Evolutionary conservation across 2,888 invertebrate species (phyloP).

Genomic region (Andrena chrysosceles): DNA sequence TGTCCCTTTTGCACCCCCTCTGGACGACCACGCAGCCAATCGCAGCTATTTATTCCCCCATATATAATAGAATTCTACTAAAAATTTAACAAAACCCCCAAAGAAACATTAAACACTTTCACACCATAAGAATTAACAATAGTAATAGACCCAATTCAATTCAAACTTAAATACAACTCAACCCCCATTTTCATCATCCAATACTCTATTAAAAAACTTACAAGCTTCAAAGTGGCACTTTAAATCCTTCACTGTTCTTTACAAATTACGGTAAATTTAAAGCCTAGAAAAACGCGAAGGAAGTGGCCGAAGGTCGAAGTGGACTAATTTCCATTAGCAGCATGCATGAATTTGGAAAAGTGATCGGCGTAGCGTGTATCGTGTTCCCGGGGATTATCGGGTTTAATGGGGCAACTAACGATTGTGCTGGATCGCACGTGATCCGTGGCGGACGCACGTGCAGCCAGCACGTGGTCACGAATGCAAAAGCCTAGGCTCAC

Average conservation of each 20-base stretch:
- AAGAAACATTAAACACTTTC: too few species aligned
- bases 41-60: neutral
- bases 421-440: conserved; percentile 57
- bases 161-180: too few species aligned
- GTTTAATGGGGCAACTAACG: conserved; percentile 50
- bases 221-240: too few species aligned
- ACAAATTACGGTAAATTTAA: too few species aligned
- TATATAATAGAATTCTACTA: neutral
- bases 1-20: too few species aligned
- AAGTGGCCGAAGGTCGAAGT: too few species aligned
- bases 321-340: neutral
- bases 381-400: conserved; percentile 20
- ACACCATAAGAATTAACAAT: too few species aligned
- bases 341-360: neutral
- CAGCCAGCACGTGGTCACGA: conserved; percentile 46
- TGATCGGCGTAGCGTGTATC: neutral
- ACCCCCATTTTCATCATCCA: too few species aligned
- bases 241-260: too few species aligned
- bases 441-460: conserved; percentile 52
- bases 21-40: neutral
- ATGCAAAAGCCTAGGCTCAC: conserved; percentile 47
- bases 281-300: too few species aligned
- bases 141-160: too few species aligned
- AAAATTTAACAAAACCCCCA: neutral
- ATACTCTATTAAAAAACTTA: too few species aligned